These are phyloP conservation scores for Acanthis flammea DNA, from an alignment of 2,797 vertebrate species.

Conservation along the genomic window DNA sequence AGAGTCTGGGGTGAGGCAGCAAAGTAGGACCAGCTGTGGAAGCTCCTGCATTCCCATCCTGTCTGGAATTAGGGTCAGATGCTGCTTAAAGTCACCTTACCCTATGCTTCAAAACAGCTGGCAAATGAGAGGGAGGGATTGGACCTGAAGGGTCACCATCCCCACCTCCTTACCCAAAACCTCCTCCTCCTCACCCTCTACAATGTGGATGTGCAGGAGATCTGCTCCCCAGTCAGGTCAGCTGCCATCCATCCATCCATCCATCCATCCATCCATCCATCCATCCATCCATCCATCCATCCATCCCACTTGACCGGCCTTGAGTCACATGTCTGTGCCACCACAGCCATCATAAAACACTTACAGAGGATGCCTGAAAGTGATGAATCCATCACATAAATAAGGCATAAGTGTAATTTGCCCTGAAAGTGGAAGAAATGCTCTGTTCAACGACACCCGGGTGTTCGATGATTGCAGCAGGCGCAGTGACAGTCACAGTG, in stretches of 20 bases:
- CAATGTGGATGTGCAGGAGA: rapidly evolving
- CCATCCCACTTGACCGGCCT: not conserved
- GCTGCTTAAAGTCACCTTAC: not conserved
- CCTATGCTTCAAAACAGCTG: not conserved
- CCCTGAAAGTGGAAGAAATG: not conserved
- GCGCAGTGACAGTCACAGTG: not conserved
- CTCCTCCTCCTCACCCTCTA: not conserved
- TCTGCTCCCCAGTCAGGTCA: not conserved
- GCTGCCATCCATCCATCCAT: not conserved
- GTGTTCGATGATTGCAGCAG: not conserved
- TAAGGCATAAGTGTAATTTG: not conserved
- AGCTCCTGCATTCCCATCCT: not conserved
- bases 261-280: not conserved
- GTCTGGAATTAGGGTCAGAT: not conserved
- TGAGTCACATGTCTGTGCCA: rapidly evolving
- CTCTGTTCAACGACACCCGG: not conserved
- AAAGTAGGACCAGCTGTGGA: not conserved
- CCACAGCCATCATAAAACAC: not conserved
- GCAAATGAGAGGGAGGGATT: not conserved
- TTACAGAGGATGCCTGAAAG: not conserved
- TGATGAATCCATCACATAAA: not conserved
- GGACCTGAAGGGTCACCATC: not conserved
- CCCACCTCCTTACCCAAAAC: not conserved
- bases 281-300: not conserved
- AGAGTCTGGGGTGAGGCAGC: not conserved